Base-by-base conservation (phyloP, 2,113 vertebrate genomes). In the Oenanthe oenanthe region DNA sequence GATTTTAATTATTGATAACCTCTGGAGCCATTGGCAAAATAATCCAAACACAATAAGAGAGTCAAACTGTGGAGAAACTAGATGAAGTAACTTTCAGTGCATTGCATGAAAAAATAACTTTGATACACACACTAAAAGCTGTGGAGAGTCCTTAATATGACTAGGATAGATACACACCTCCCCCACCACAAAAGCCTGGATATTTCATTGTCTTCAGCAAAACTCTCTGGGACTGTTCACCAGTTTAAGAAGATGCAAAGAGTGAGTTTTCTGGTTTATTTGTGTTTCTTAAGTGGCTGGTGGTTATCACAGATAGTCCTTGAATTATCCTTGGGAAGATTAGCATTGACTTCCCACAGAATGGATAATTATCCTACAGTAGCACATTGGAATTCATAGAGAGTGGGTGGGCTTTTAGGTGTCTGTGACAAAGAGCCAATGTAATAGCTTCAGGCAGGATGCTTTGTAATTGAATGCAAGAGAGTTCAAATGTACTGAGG, bases 361-460 rank as follows among this genome's bases (percentile, higher is more conserved):
- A 61, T 47, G 28, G 56, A 21, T 92, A 76, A 89, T 96, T 86
- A 81, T 95, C 21, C 88, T 88, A 58, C 28, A 71, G 81, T 51
- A 67, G 72, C 68, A 38, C 4, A 6, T 82, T 38, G 76, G 84
- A 80, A 47, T 71, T 93, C 86, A 9, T 50, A 26, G 9, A 14
- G 60, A 76, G 48, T 70, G 48, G 73, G 92, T 78, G 73, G 85
- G 73, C 47, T 91, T 79, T 87, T 40, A 47, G 86, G 89, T 82
- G 86, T 84, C 36, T 72, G 32, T 95, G 91, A 89, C 68, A 81
- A 94, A 95, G 47, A 91, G 42, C 53, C 82, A 47, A 31, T 70
- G 61, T 89, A 91, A 88, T 70, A 67, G 63, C 92, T 89, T 83
- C 67, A 83, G 88, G 94, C 91, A 94, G 67, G 84, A 83, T 28